These are phyloP conservation scores for Suricata suricatta DNA, from an alignment of 2,113 vertebrate genomes.

Conservation along the genomic window DNA sequence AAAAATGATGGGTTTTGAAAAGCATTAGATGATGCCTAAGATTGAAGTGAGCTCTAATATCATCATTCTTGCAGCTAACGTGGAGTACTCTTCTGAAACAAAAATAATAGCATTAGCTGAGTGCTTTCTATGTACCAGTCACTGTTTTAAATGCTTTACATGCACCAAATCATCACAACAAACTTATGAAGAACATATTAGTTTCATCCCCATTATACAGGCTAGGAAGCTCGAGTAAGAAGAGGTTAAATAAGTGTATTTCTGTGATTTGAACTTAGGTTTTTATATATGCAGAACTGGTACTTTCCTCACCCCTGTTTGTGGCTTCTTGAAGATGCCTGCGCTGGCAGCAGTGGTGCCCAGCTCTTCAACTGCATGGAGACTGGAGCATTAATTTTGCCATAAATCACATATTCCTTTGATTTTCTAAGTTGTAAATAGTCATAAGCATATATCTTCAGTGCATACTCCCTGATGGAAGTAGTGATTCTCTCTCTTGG, in stretches of 20 bases:
- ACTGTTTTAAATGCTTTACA: neutral
- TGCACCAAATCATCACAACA: neutral
- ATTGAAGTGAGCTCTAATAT: neutral
- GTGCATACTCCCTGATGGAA: neutral
- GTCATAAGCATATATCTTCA: neutral
- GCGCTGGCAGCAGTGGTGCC: neutral
- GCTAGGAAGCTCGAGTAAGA: neutral
- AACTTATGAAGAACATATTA: neutral
- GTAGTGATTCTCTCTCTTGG: neutral
- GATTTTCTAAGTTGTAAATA: neutral
- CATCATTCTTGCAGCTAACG: neutral
- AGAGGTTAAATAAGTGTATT: neutral
- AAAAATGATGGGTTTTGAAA: neutral
- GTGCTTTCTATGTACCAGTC: neutral
- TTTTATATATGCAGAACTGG: neutral
- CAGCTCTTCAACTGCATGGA: neutral
- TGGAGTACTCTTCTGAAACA: neutral
- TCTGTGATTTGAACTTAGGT: neutral
- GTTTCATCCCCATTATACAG: neutral
- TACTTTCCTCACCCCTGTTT: neutral
- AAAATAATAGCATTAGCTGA: constrained; percentile 29
- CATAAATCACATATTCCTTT: constrained; percentile 8
- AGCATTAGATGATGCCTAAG: neutral
- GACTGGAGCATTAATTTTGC: neutral
- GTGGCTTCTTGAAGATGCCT: neutral